These are phyloP conservation scores for Heliconius charithonia DNA, from an alignment of 2,888 invertebrate species.

Conservation along the genomic window DNA sequence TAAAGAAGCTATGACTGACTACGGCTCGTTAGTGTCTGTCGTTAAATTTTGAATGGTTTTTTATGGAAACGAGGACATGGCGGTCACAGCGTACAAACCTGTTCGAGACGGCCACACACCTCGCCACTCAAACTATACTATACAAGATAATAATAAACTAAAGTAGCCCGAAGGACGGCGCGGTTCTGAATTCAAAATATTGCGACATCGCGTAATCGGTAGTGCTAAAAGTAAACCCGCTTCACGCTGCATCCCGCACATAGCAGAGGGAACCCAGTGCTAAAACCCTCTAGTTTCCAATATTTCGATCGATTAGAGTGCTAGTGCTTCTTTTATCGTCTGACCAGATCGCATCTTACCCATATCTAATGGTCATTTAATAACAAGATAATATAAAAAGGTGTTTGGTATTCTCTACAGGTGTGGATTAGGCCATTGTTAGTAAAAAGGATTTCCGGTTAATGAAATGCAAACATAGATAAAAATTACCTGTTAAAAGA, in stretches of 20 bases:
- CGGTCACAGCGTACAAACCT: slow-evolving; percentile 62
- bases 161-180: slow-evolving; percentile 45
- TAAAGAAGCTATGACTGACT: slow-evolving; percentile 56
- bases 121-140: slow-evolving; percentile 45
- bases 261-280: too few relatives aligned
- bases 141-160: slow-evolving; percentile 42
- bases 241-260: too few relatives aligned
- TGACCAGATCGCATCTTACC: slow-evolving; percentile 10
- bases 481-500: slow-evolving; percentile 33
- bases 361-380: not conserved
- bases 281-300: too few relatives aligned
- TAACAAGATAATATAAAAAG: slow-evolving; percentile 3
- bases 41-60: slow-evolving; percentile 75
- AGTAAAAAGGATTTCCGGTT: slow-evolving; percentile 39
- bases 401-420: slow-evolving; percentile 14
- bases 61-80: slow-evolving; percentile 56
- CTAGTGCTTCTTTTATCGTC: slow-evolving; percentile 25
- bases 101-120: slow-evolving; percentile 64
- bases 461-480: slow-evolving; percentile 32
- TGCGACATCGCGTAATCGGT: slow-evolving; percentile 39
- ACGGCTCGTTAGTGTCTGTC: slow-evolving; percentile 61
- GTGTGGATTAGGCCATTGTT: slow-evolving; percentile 26
- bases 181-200: slow-evolving; percentile 39
- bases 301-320: too few relatives aligned
- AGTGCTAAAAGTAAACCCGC: not conserved